phyloP scores from a whole-genome alignment of 2,888 invertebrate species.

The Amphipyra berbera region DNA sequence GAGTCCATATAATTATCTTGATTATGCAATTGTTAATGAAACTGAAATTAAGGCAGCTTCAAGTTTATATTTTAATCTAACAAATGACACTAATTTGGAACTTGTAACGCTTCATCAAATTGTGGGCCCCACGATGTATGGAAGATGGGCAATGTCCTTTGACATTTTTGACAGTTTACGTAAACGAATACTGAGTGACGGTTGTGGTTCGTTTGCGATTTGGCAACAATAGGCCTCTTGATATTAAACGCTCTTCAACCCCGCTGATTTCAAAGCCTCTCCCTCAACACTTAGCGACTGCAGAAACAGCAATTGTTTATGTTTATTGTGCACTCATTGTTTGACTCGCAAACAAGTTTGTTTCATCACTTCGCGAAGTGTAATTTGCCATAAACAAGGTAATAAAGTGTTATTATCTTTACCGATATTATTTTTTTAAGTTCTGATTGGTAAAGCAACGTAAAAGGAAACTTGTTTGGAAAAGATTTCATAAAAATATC shows the following conservation, averaged over 20 bases:
- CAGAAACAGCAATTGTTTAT: slow-evolving; percentile 82
- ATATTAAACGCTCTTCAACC: not conserved
- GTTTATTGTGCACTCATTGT: slow-evolving; percentile 84
- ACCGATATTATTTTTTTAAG: slow-evolving; percentile 54
- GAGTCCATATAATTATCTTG: no score
- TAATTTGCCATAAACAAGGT: slow-evolving; percentile 71
- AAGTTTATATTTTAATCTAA: no score
- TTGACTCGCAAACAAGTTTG: slow-evolving; percentile 78
- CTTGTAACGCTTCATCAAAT: no score
- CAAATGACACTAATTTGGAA: no score
- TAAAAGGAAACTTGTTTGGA: slow-evolving; percentile 34
- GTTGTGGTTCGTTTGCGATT: no score
- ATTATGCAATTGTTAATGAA: no score
- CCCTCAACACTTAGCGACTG: slow-evolving; percentile 66
- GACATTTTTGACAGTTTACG: no score
- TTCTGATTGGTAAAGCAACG: slow-evolving; percentile 31
- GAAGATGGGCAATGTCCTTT: no score
- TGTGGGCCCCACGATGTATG: no score
- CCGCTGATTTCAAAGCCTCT: slow-evolving; percentile 42
- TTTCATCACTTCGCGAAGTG: slow-evolving; percentile 70
- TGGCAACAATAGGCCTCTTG: no score
- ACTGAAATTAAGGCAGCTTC: no score
- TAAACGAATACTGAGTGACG: no score
- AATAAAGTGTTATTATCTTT: slow-evolving; percentile 65
- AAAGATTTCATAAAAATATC: slow-evolving; percentile 2